Evolutionary conservation across 2,888 invertebrate genomes (phyloP), one percentile per base, ranked within the genome.

Genomic region (Caenorhabditis sp.): DNA sequence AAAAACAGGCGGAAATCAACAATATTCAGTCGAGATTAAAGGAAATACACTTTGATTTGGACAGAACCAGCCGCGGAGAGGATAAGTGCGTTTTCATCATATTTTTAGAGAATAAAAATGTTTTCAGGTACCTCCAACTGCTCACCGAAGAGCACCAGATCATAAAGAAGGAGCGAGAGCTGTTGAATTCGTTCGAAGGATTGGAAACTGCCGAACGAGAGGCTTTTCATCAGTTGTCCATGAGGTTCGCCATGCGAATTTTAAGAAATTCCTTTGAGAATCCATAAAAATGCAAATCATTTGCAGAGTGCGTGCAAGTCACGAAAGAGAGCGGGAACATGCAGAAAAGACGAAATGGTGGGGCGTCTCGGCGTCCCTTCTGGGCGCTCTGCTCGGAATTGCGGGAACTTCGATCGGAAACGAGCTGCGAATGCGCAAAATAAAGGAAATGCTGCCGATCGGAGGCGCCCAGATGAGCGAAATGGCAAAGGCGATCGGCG

Each of bases 321-420:
- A 95, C 87, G 95, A 95, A 89, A 92, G 93, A 65, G 95, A 95
- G 89, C 90, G 94, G 37, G 93, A 93, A 0, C 93, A 94, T 26
- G 92, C 93, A 3, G 94, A 95, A 89, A 91, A 93, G 66, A 94
- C 94, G 70, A 95, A 95, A 90, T 95, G 95, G 89, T 94, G 94
- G 93, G 93, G 93, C 77, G 92, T 94, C 63, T 92, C 93, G 43
- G 93, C 93, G 6, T 93, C 93, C 5, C 91, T 93, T 80, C 90
- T 93, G 89, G 93, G 93, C 52, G 91, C 91, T 1, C 81, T 89
- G 8, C 87, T 92, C 4, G 93, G 93, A 11, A 92, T 93, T 79
- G 89, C 92, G 0, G 93, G 93, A 41, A 78, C 87, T 13, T 78
- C 86, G 11, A 86, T 87, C 37, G 81, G 81, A 45, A 88, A 86